phyloP scores from a whole-genome alignment of 2,797 vertebrate species.

The Hyperoplus lanceolatus region DNA sequence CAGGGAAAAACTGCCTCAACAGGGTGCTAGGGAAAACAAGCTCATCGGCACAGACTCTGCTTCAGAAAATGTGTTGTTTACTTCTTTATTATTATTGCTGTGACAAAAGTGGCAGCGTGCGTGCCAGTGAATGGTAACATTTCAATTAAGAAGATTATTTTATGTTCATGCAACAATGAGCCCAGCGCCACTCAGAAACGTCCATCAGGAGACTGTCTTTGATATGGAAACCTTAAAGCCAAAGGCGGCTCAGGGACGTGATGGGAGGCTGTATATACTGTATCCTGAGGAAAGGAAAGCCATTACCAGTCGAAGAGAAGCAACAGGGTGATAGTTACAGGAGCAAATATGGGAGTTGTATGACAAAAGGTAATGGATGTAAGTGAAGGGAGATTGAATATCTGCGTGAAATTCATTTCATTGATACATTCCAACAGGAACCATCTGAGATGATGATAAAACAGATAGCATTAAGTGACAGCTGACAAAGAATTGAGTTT shows the following conservation, averaged over 20 bases:
- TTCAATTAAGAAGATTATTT: constrained; percentile 2
- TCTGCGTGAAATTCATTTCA: not conserved
- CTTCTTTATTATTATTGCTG: constrained; percentile 6
- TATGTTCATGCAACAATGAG: constrained; percentile 13
- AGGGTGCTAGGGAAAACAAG: not conserved
- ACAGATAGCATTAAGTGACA: not conserved
- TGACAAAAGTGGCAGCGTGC: constrained; percentile 3
- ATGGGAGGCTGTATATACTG: constrained; percentile 31
- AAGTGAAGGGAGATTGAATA: not conserved
- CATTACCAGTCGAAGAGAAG: not conserved
- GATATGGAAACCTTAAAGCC: constrained; percentile 27
- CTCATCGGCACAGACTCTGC: not conserved
- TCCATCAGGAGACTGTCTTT: constrained; percentile 3
- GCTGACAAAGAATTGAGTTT: not conserved
- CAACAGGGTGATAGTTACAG: not conserved
- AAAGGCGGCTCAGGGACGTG: not conserved
- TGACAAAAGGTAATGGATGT: constrained; percentile 1
- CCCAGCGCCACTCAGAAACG: not conserved
- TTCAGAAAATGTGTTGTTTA: not conserved
- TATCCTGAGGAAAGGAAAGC: constrained; percentile 21
- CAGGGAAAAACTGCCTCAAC: not conserved
- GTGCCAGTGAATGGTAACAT: constrained; percentile 5
- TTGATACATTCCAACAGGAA: not conserved
- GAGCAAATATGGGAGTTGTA: not conserved
- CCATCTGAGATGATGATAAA: not conserved